These are phyloP conservation scores for Leucophenga montana DNA, from an alignment of 2,888 invertebrate species.

Conservation along the genomic window DNA sequence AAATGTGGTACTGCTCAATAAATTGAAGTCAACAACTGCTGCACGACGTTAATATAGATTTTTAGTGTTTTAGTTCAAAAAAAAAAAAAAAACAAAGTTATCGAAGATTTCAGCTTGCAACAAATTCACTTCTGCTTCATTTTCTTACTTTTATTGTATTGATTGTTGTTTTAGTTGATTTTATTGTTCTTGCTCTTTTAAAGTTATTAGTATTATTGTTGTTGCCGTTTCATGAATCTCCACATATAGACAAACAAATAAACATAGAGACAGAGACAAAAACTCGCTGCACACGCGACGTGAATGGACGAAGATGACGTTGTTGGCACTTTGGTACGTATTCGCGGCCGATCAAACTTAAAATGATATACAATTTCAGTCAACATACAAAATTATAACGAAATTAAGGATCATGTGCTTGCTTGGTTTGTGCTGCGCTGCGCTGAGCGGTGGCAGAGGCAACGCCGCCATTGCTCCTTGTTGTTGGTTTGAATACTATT, in stretches of 20 bases:
- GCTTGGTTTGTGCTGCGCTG: constrained; percentile 15
- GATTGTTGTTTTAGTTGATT: constrained; percentile 32
- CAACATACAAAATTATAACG: constrained; percentile 72
- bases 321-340: constrained; percentile 60
- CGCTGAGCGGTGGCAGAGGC: background rate
- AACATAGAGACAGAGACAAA: too few species aligned
- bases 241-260: too few species aligned
- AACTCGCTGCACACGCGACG: constrained; percentile 49
- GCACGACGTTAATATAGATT: too few species aligned
- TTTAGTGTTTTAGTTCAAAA: background rate
- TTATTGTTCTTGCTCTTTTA: constrained; percentile 22
- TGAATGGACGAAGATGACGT: too few species aligned
- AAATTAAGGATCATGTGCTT: constrained; percentile 73
- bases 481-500: background rate
- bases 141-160: constrained; percentile 15
- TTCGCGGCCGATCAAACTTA: constrained; percentile 74
- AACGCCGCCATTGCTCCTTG: background rate
- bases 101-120: background rate
- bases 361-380: constrained; percentile 73
- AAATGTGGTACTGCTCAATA: too few species aligned
- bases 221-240: constrained; percentile 39
- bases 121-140: constrained; percentile 15
- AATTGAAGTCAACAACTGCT: too few species aligned
- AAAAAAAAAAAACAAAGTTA: too few species aligned
- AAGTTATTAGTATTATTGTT: constrained; percentile 47